Base-by-base conservation (phyloP, 1,140 invertebrate species). In the Drosophila elegans region DNA sequence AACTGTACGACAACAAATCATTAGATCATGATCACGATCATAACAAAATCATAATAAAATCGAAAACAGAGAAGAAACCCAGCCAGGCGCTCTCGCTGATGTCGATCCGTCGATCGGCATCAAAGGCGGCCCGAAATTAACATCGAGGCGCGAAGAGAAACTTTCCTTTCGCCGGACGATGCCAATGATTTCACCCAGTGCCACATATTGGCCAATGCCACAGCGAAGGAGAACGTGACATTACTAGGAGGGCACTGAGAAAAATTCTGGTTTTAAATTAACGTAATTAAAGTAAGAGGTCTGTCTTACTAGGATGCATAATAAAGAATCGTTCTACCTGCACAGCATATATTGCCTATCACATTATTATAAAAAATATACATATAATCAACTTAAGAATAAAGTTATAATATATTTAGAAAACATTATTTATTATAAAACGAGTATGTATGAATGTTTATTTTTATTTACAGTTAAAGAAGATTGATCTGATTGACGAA, bases 131-230 rank as follows among this genome's bases (percentile, higher is more conserved):
- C 75, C 75, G 61, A 74, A 78, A 79, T 79, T 78, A 74, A 78
- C 77, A 78, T 64, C 34, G 38, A 66, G 60, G 69, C 68, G 77
- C 77, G 77, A 88, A 88, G 76, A 76, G 84, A 86, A 86, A 86
- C 83, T 86, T 78, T 78, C 71, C 71, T 86, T 88, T 88, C 83
- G 79, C 79, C 55, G 60, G 74, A 46, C 52, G 34, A 54, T 27
- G 78, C 63, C 64, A 61, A 61, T 75, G 84, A 84, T 89, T 89
- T 89, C 84, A 88, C 84, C 84, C 73, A 89, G 72, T 88, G 84
- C 84, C 83, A 86, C 84, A 86, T 74, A 88, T 86, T 69, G 46
- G 49, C 74, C 85, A 67, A 57, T 84, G 75, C 63, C 63, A 52
- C 38, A 21, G 36, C 13, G 9, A 53, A 57, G 46, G 44, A 80